Conservation (phyloP, 2,113 vertebrate species). For the Heterotis niloticus region DNA sequence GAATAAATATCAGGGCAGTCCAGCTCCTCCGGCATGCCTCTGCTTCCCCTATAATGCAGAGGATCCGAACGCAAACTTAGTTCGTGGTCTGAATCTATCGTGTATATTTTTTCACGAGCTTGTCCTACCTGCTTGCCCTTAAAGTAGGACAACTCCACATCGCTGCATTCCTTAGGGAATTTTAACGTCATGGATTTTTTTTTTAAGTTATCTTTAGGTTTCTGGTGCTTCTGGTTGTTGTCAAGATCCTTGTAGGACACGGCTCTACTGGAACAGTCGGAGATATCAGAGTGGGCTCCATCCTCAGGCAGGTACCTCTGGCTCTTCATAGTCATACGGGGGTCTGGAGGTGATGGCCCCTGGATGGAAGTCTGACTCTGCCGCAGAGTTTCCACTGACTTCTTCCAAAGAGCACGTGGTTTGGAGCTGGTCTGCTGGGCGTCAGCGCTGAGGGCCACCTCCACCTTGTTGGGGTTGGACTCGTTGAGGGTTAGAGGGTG, state of each 20-base stretch:
- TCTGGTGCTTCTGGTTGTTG: slow-evolving; percentile 71
- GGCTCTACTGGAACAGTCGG: slow-evolving; percentile 83
- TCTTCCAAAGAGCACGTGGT: slow-evolving; percentile 88
- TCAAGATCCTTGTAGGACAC: slow-evolving; percentile 76
- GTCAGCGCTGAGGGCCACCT: slow-evolving; percentile 79
- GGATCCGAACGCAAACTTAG: slow-evolving; percentile 74
- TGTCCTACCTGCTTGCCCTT: slow-evolving; percentile 69
- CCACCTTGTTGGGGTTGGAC: slow-evolving; percentile 84
- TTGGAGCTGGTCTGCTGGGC: slow-evolving; percentile 76
- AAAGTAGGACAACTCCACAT: slow-evolving; percentile 74
- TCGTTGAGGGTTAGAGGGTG: slow-evolving; percentile 74
- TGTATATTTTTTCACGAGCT: slow-evolving; percentile 83
- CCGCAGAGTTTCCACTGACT: slow-evolving; percentile 86
- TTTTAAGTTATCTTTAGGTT: slow-evolving; percentile 78
- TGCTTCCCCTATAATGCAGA: slow-evolving; percentile 74
- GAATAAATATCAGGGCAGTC: slow-evolving; percentile 78
- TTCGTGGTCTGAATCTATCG: slow-evolving; percentile 84
- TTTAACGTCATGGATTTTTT: slow-evolving; percentile 67
- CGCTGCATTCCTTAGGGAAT: slow-evolving; percentile 72
- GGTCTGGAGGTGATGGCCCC: slow-evolving; percentile 54
- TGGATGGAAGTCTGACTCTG: slow-evolving; percentile 72
- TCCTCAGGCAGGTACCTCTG: slow-evolving; percentile 90
- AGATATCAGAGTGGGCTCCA: slow-evolving; percentile 82
- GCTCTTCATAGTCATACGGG: slow-evolving; percentile 75
- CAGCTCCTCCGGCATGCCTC: slow-evolving; percentile 73